These are phyloP conservation scores for Trachelipus rathkii DNA, from an alignment of 1,140 invertebrate genomes.

Conservation along the genomic window DNA sequence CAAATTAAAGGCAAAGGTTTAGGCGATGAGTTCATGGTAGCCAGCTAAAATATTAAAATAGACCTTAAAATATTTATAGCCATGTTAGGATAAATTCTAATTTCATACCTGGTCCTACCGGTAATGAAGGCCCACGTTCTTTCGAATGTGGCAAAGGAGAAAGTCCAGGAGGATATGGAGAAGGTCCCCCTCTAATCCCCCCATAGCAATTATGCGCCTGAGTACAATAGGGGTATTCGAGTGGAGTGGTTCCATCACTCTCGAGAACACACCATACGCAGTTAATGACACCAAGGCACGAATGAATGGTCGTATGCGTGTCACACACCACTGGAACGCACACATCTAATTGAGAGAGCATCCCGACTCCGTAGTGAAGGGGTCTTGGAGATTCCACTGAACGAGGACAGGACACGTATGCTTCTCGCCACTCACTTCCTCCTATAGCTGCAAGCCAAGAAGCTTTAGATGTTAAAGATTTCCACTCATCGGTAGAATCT, in stretches of 20 bases:
- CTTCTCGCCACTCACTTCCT: not conserved
- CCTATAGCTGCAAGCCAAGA: no score
- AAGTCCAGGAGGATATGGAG: slow-evolving; percentile 69
- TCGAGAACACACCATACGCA: slow-evolving; percentile 88
- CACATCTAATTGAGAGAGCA: slow-evolving; percentile 36
- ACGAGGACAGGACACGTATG: slow-evolving; percentile 26
- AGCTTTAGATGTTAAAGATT: no score
- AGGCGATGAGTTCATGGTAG: no score
- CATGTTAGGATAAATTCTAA: no score
- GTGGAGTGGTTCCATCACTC: slow-evolving; percentile 63
- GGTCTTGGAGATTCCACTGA: slow-evolving; percentile 29
- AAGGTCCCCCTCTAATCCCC: slow-evolving; percentile 72
- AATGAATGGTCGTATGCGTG: slow-evolving; percentile 19
- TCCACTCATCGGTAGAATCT: no score
- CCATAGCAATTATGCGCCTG: slow-evolving; percentile 75
- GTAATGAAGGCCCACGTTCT: slow-evolving; percentile 29
- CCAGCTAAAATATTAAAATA: no score
- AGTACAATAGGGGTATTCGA: slow-evolving; percentile 71
- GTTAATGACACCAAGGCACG: slow-evolving; percentile 74
- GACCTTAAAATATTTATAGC: no score
- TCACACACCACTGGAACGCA: slow-evolving; percentile 32
- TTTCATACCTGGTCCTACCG: slow-evolving; percentile 51
- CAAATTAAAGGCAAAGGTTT: no score
- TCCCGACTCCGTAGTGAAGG: slow-evolving; percentile 36
- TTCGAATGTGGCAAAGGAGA: slow-evolving; percentile 40